Evolutionary conservation across 2,797 vertebrate genomes (phyloP), one percentile per base, ranked within the genome.

Genomic region (Numenius phaeopus): DNA sequence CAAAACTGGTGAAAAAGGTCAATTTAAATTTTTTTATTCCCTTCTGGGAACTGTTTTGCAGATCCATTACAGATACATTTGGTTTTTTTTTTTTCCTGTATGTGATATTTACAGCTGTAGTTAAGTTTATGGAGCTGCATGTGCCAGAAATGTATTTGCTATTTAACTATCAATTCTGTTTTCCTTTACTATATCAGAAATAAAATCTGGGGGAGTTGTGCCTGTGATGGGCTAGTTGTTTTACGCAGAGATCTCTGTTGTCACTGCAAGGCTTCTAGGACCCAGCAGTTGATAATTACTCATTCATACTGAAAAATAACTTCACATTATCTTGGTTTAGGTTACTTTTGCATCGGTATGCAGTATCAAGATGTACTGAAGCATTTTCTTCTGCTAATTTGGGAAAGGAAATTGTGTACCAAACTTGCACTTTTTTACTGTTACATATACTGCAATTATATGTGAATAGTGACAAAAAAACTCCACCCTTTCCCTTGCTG

Each of bases 71-170:
- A 7, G 19, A 59, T 21, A 9, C 18, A 13, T 34, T 85, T 54
- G 7, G 1, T 0, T 0, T 30, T 30, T 34, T 30, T 73, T 62
- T 90, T 64, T 37, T n/a, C n/a, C 46, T 85, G 13, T n/a, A 5
- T 49, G 13, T 50, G 10, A 8, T 40, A 64, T 70, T 89, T 78
- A 77, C 16, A 92, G 7, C 12, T 67, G 6, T 72, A 69, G 29
- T 64, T 52, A 57, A 32, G 9, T 92, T 79, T 57, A 44, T 40
- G 37, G 14, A 59, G 15, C 23, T 72, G 9, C 12, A 52, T 65
- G 14, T 76, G 29, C 32, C n/a, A 61, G 57, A 93, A 82, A 76
- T 10, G 0, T 24, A 37, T 72, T 93, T 83, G 7, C 2, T 67
- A 40, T 44, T 85, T 65, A 79, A 72, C 80, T 39, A 7, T 22